Base-by-base conservation (phyloP, 1,140 invertebrate species). In the Drosophila nebulosa region DNA sequence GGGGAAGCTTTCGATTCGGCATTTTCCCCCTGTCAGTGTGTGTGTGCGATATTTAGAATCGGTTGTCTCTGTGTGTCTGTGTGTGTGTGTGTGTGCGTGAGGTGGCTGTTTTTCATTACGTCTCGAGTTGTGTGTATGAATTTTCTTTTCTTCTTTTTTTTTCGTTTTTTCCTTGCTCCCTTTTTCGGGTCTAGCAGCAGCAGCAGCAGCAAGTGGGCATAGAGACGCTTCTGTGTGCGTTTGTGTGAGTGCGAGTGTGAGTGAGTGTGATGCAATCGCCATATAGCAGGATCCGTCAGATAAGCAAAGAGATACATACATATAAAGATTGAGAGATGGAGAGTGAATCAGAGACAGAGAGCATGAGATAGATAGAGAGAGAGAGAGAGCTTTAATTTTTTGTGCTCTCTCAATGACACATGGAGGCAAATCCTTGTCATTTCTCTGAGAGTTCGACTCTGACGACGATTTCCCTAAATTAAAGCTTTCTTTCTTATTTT, bases 151-250 rank as follows among this genome's bases (percentile, higher is more conserved):
- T 46, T 18, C 4, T 65, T 64, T 73, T 64, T 52, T 52, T 69
- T 69, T 71, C 70, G 74, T 65, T 59, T 88, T 88, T 53, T 86
- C 78, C 84, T 74, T 86, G 85, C 89, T 90, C 89, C 89, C 89
- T 90, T 90, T 90, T 90, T 90, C 89, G 89, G 39, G 89, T 85
- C 67, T 74, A 89, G 75, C 81, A 75, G 74, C 81, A 81, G 88
- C 74, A 88, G 81, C 73, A 89, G 75, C 81, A 75, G 74, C 81
- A 81, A 86, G 78, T 86, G 81, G 83, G 64, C 70, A 78, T 68
- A 65, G 67, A 30, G 67, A 30, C 35, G n/a, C 36, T 24, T 30
- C 10, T 27, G 2, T 18, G 36, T 35, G 36, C 18, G 61, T 50
- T 26, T 30, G n/a, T 63, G 10, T 65, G 35, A 59, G 52, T 53